Percentiles rank a stretch among this genome's conserved stretches.
phyloP scores from a whole-genome alignment of 2,888 invertebrate genomes.

The Sphinx pinastri region DNA sequence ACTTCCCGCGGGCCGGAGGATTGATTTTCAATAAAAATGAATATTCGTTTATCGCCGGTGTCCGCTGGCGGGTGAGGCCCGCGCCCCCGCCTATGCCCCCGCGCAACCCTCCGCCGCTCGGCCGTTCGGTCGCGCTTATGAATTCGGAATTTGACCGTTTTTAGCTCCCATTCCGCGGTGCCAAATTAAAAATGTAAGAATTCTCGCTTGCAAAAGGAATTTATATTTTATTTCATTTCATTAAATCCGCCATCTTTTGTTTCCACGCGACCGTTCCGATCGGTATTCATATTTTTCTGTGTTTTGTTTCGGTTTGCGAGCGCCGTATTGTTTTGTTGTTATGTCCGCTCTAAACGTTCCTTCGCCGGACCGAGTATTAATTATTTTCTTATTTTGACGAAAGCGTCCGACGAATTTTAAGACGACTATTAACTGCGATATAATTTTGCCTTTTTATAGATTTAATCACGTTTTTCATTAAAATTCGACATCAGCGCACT shows the following conservation, averaged over 20 bases:
- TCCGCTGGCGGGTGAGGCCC: background rate
- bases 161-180: constrained; percentile 72
- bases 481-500: constrained; percentile 48
- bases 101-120: background rate
- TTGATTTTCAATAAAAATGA: constrained; percentile 34
- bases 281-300: constrained; percentile 84
- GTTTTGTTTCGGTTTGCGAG: constrained; percentile 80
- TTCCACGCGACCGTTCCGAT: constrained; percentile 76
- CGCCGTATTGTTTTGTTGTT: constrained; percentile 80
- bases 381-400: constrained; percentile 79
- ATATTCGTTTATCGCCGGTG: constrained; percentile 24
- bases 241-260: constrained; percentile 84
- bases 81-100: background rate
- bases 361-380: constrained; percentile 75
- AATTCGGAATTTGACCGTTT: constrained; percentile 77
- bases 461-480: constrained; percentile 68
- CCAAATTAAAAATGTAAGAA: constrained; percentile 84
- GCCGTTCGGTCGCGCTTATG: constrained; percentile 53
- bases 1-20: constrained; percentile 14
- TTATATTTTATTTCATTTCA: constrained; percentile 84
- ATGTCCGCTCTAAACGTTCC: constrained; percentile 72
- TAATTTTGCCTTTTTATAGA: constrained; percentile 61
- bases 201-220: constrained; percentile 81
- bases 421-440: constrained; percentile 64
- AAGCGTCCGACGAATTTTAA: constrained; percentile 62